Evolutionary conservation across 2,888 invertebrate genomes (phyloP).

Genomic region (Watsonalla binaria): DNA sequence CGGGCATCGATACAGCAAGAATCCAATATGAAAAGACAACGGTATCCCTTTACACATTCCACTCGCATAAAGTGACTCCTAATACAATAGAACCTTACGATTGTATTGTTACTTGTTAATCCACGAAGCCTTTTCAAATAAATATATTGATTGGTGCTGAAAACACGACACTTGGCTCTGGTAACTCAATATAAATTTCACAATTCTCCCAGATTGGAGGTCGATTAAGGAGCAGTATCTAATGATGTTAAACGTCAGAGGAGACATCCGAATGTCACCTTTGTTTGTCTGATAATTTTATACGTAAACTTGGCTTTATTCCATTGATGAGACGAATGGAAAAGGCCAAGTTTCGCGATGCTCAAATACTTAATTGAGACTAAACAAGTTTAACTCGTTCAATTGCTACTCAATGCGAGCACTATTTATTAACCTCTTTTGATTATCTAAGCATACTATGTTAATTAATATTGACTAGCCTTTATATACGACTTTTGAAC

Average conservation of each 20-base stretch:
- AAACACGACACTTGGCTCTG: constrained; percentile 4
- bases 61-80: constrained; percentile 12
- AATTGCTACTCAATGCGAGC: too few species aligned
- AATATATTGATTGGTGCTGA: constrained; percentile 19
- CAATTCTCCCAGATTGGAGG: constrained; percentile 29
- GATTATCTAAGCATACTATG: too few species aligned
- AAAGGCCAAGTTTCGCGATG: constrained; percentile 1
- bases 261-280: constrained; percentile 28
- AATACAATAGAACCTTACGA: constrained; percentile 24
- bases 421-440: too few species aligned
- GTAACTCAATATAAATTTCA: constrained; percentile 32
- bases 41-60: background rate
- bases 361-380: too few species aligned
- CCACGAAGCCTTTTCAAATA: constrained; percentile 19
- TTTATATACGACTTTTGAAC: too few species aligned
- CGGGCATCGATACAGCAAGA: background rate
- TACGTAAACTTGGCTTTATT: constrained; percentile 36
- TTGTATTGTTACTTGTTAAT: constrained; percentile 19
- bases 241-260: constrained; percentile 39
- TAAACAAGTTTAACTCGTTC: too few species aligned
- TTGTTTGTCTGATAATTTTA: constrained; percentile 55
- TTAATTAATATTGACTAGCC: too few species aligned
- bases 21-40: background rate
- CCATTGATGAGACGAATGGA: constrained; percentile 26
- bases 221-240: constrained; percentile 37